phyloP scores from a whole-genome alignment of 2,113 vertebrate genomes.

The Peromyscus maniculatus region DNA sequence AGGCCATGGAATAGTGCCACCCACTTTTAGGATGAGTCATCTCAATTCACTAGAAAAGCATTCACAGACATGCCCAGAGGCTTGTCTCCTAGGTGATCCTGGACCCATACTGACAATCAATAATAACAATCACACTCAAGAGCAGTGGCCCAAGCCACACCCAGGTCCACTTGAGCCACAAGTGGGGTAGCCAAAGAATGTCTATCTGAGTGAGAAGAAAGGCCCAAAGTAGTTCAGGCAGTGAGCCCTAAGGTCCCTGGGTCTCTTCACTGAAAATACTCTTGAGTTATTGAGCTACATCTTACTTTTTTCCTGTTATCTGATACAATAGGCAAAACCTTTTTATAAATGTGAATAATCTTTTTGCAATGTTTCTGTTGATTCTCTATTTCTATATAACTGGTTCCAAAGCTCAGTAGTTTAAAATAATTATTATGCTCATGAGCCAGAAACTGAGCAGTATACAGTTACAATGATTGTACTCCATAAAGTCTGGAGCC shows the following conservation, averaged over 20 bases:
- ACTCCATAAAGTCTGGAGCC: background rate
- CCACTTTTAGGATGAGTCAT: background rate
- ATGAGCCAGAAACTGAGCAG: background rate
- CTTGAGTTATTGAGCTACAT: background rate
- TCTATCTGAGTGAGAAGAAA: background rate
- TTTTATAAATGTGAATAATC: background rate
- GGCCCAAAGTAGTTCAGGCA: background rate
- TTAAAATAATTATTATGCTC: constrained; percentile 14
- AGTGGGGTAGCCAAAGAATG: background rate
- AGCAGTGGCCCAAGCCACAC: background rate
- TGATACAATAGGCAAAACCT: background rate
- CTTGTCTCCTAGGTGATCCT: background rate
- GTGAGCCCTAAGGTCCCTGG: background rate
- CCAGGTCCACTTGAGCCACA: background rate
- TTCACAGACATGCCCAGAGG: background rate
- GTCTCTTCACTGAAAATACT: background rate
- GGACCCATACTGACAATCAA: background rate
- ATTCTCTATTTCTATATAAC: background rate
- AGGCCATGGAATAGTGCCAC: background rate
- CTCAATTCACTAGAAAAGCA: background rate
- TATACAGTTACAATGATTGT: background rate
- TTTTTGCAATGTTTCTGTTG: background rate
- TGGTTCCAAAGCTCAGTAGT: background rate
- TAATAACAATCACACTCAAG: background rate
- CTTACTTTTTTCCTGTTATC: background rate